A percentile compares a stretch with the other conserved stretches of the same genome.
Conservation (phyloP, 2,113 vertebrate species). For the Halcyon malimbica region DNA sequence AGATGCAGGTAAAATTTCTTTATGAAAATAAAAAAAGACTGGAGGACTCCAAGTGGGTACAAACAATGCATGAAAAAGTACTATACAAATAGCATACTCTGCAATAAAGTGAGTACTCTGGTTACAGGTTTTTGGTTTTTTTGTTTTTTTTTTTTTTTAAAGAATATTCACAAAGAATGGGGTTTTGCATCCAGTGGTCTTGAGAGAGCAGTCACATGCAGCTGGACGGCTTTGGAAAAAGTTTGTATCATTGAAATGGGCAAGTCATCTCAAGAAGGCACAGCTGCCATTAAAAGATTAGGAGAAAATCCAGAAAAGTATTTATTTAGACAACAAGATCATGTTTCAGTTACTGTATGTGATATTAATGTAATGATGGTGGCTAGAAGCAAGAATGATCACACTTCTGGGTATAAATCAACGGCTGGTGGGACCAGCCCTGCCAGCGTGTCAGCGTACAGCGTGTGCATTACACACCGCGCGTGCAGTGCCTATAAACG, state of each 20-base stretch:
- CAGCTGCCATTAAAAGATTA: background rate
- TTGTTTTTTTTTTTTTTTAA: background rate
- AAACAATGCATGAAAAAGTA: background rate
- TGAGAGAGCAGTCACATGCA: background rate
- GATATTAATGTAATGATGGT: background rate
- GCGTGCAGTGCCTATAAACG: fast-evolving
- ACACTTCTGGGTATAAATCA: background rate
- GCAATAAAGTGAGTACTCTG: background rate
- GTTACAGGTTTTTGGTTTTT: background rate
- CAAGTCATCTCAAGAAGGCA: background rate
- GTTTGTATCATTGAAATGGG: background rate
- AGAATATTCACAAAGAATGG: background rate
- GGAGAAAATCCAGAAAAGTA: background rate
- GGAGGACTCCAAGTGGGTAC: background rate
- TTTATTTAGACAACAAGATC: background rate
- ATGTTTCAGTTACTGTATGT: background rate
- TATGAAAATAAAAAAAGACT: background rate
- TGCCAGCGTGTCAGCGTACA: fast-evolving
- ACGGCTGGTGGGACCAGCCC: background rate
- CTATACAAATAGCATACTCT: background rate
- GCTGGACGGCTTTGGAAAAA: background rate
- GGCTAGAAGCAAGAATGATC: background rate
- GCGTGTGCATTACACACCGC: fast-evolving
- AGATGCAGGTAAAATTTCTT: background rate
- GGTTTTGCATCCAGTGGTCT: background rate